Evolutionary conservation across 2,888 invertebrate genomes (phyloP).

Genomic region (Gryllus longicercus): DNA sequence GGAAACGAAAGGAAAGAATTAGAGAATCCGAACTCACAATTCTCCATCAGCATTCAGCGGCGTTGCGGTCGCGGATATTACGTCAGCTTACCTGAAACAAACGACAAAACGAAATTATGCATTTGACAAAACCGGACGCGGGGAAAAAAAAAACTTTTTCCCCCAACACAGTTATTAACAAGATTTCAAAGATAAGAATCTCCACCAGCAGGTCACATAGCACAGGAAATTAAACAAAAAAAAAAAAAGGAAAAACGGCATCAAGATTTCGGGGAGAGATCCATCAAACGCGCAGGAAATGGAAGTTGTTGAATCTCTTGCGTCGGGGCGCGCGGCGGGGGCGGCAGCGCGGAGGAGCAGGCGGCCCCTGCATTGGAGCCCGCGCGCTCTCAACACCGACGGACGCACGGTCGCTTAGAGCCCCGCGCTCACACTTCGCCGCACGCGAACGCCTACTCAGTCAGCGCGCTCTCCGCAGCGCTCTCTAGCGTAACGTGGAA

Average conservation of each 20-base stretch:
- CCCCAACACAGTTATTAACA: background rate
- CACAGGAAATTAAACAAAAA: constrained; percentile 7
- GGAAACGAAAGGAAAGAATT: constrained; percentile 1
- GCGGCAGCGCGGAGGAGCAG: too few relatives aligned
- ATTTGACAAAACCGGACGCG: background rate
- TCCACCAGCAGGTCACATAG: background rate
- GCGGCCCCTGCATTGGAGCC: too few relatives aligned
- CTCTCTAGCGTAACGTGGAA: too few relatives aligned
- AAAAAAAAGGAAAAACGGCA: background rate
- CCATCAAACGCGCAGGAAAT: constrained; percentile 4
- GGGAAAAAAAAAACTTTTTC: background rate
- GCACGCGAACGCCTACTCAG: too few relatives aligned
- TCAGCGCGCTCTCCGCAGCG: too few relatives aligned
- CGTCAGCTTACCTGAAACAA: background rate
- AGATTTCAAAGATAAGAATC: constrained; percentile 8
- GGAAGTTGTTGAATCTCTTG: background rate
- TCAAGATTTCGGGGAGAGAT: background rate
- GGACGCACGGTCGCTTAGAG: too few relatives aligned
- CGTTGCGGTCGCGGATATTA: background rate
- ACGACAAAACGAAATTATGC: background rate
- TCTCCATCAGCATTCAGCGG: background rate
- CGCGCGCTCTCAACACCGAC: too few relatives aligned
- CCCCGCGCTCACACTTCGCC: too few relatives aligned
- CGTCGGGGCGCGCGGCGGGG: background rate
- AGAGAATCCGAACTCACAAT: background rate